phyloP scores from a whole-genome alignment of 2,888 invertebrate species.

The Amiota mariae region DNA sequence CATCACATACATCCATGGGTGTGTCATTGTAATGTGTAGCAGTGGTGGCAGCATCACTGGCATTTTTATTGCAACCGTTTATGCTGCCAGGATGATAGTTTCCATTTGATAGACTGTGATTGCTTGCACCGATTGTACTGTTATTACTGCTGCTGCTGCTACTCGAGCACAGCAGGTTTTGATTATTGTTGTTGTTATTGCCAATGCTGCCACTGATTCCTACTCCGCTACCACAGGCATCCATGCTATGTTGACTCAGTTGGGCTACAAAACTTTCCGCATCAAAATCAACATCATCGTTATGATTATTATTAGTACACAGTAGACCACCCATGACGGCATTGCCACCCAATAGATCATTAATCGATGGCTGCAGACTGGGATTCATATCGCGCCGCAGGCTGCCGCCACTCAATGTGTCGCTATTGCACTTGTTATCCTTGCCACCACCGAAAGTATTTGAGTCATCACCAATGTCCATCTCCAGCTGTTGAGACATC shows the following conservation, averaged over 20 bases:
- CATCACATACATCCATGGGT: constrained; percentile 83
- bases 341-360: constrained; percentile 74
- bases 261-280: constrained; percentile 68
- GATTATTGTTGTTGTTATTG: constrained; percentile 22
- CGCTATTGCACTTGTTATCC: constrained; percentile 27
- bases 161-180: constrained; percentile 17
- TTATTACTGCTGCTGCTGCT: constrained; percentile 38
- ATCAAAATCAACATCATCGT: constrained; percentile 64
- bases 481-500: constrained; percentile 75
- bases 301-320: constrained; percentile 53
- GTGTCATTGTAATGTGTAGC: constrained; percentile 73
- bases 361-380: constrained; percentile 72
- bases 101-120: constrained; percentile 30
- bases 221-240: constrained; percentile 24
- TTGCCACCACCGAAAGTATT: constrained; percentile 52
- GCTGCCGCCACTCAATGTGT: constrained; percentile 35
- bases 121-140: constrained; percentile 35
- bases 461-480: constrained; percentile 75
- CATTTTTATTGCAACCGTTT: constrained; percentile 37
- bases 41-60: constrained; percentile 42
- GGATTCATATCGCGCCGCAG: constrained; percentile 71
- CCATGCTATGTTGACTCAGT: constrained; percentile 59
- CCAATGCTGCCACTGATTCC: constrained; percentile 33
- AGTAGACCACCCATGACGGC: constrained; percentile 52
- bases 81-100: constrained; percentile 26